Base-by-base conservation (phyloP, 1,140 invertebrate species). In the Aleiodes sp. region DNA sequence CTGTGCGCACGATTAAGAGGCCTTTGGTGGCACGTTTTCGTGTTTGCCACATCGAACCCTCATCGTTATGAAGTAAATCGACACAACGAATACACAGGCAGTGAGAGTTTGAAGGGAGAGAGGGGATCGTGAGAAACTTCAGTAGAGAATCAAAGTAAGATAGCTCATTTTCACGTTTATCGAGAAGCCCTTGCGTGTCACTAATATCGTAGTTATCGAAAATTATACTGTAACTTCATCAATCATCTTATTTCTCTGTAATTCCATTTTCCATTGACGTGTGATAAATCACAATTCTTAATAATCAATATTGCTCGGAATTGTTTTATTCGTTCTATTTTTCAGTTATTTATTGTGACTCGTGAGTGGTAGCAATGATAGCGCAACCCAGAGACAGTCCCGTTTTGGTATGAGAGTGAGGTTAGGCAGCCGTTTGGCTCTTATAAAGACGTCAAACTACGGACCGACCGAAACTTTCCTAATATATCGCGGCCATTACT, bases 361-460 rank as follows among this genome's bases (percentile, higher is more conserved):
- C 65, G 65, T 70, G 75, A 70, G 72, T 74, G 39, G 71, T 71
- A 70, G 61, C 68, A 74, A 75, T 75, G 72, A 75, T 76, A 71
- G 71, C 60, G 16, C 37, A 16, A 35, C 60, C 65, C 41, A 43
- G 33, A 8, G 63, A 41, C 29, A 57, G n/a, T 61, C 19, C 29
- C 43, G 57, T 37, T 46, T 66, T 70, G 60, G 46, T 56, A 39
- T 10, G 29, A 57, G 59, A 56, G 64, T 69, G 72, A 65, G 64
- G 59, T 68, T 79, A 70, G 75, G 75, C 75, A 76, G n/a, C 72
- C 77, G 76, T 78, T 81, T 77, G 76, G 73, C 74, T 80, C 76
- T 80, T 80, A 80, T 80, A 82, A 82, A 82, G 77, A 78, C 75
- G 77, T 81, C 80, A 77, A 78, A 77, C 76, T 75, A 74, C 77